phyloP scores from a whole-genome alignment of 2,888 invertebrate species.

The Eristalinus aeneus region DNA sequence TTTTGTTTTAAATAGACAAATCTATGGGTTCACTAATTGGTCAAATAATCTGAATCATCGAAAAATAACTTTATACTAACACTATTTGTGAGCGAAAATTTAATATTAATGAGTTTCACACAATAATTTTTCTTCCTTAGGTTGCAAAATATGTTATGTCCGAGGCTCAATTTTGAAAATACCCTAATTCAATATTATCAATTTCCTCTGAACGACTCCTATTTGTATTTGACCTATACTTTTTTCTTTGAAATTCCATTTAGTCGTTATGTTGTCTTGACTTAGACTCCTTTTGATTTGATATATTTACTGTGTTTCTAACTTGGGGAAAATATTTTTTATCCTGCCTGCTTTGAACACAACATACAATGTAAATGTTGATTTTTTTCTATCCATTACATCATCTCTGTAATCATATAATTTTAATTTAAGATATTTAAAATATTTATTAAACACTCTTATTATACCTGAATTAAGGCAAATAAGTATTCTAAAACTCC shows the following conservation, averaged over 20 bases:
- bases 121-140: too few species aligned
- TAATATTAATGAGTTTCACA: too few species aligned
- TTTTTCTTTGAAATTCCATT: neutral
- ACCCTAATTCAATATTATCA: neutral
- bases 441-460: neutral
- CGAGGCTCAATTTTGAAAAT: neutral
- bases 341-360: neutral
- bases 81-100: too few species aligned
- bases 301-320: neutral
- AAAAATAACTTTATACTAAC: too few species aligned
- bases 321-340: neutral
- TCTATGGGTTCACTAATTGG: too few species aligned
- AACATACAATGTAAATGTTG: neutral
- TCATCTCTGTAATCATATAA: neutral
- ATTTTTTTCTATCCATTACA: neutral
- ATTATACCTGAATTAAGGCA: neutral
- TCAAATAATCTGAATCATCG: too few species aligned
- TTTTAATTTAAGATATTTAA: neutral
- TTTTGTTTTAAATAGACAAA: too few species aligned
- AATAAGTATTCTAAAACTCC: neutral
- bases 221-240: neutral
- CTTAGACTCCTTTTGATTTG: too few species aligned
- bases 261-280: neutral
- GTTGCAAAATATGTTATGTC: neutral
- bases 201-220: neutral